Base-by-base conservation (phyloP, 2,113 vertebrate species). In the Andinoacara biseriatus region DNA sequence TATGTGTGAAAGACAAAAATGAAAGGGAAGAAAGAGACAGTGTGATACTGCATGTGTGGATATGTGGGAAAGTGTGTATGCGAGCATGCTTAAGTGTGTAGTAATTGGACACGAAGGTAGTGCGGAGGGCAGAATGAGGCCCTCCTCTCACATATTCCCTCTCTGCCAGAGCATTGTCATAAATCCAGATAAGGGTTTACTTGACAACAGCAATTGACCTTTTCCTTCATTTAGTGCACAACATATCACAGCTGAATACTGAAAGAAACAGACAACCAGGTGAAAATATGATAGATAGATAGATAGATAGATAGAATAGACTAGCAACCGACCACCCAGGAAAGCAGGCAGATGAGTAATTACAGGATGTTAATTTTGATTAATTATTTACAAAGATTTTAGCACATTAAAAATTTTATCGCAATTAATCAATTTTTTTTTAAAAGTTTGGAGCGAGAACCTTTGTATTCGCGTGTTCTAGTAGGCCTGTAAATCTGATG, bases 141-240 rank as follows among this genome's bases (percentile, higher is more conserved):
- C 7, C 62, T 22, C 59, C 77, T 81, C 57, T 72, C 31, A 6
- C 79, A 76, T 7, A 77, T 75, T 56, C 13, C 58, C 79, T 58
- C 67, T 72, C 77, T 31, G 78, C 76, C 78, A 85, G 40, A 78
- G 65, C 40, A 46, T 82, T 81, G 80, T 89, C 90, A 92, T 88
- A 86, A 93, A 93, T 92, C 86, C 89, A 86, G 58, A 90, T 86
- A 87, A 89, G 84, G 85, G 76, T 93, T 90, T 91, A 86, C 78
- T 78, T 90, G 87, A 90, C 90, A 91, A 88, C 86, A 90, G 83
- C 88, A 82, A 72, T 69, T 92, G 87, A 92, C 91, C 89, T 92
- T 92, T 92, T 81, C 58, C 79, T 85, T 92, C 81, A 90, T 91
- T 92, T 80, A 83, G 87, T 82, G 72, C 58, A 31, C 24, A 15